A percentile compares a stretch with the other conserved stretches of the same genome.
Evolutionary conservation across 2,797 vertebrate genomes (phyloP).

Genomic region (Spondyliosoma cantharus): DNA sequence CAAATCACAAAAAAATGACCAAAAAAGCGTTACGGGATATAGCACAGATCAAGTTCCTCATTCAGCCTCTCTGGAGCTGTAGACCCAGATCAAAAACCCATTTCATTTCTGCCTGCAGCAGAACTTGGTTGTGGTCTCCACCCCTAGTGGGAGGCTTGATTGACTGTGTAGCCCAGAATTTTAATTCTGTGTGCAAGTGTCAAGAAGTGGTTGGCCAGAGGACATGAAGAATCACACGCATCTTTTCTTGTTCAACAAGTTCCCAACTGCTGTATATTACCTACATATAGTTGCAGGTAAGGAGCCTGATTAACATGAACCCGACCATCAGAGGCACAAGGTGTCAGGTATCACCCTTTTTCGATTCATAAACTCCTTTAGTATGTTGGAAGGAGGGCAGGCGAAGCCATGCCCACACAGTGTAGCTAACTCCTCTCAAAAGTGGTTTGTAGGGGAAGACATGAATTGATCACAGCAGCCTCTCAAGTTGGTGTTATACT

Average conservation of each 20-base stretch:
- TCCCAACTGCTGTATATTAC: slow-evolving; percentile 8
- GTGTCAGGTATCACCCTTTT: slow-evolving; percentile 5
- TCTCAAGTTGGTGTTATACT: neutral
- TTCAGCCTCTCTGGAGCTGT: slow-evolving; percentile 32
- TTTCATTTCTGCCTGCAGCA: slow-evolving; percentile 51
- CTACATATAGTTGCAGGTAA: slow-evolving; percentile 12
- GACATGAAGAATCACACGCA: slow-evolving; percentile 32
- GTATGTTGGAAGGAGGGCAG: slow-evolving; percentile 4
- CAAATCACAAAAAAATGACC: neutral
- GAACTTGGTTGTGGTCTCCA: slow-evolving; percentile 41
- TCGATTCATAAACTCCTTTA: neutral
- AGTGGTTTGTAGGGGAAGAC: slow-evolving; percentile 4
- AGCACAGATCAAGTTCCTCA: slow-evolving; percentile 16
- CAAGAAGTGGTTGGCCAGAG: slow-evolving; percentile 32
- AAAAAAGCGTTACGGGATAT: slow-evolving; percentile 3
- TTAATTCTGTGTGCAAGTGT: slow-evolving; percentile 48
- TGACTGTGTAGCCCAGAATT: slow-evolving; percentile 54
- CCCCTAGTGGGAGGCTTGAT: slow-evolving; percentile 53
- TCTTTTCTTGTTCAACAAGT: slow-evolving; percentile 12
- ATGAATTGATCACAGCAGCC: slow-evolving; percentile 7
- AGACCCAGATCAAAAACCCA: slow-evolving; percentile 52
- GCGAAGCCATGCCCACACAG: neutral
- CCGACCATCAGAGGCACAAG: neutral
- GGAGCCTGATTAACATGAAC: neutral
- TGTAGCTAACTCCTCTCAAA: neutral